Evolutionary conservation across 2,888 invertebrate species (phyloP).

Genomic region (Eilema sororculum): DNA sequence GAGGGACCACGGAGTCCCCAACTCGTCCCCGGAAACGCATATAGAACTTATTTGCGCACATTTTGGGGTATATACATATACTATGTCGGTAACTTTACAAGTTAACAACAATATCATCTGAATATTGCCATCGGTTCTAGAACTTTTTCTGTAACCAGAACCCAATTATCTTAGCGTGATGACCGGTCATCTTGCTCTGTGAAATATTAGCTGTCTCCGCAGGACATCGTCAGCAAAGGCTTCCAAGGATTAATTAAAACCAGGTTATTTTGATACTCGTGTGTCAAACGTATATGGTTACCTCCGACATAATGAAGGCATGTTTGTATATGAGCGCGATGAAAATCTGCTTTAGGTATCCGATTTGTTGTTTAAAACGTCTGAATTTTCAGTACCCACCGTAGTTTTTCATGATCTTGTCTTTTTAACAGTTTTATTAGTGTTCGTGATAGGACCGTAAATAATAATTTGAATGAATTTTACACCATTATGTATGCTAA

Average conservation of each 20-base stretch:
- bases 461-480: no score
- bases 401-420: no score
- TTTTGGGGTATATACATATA: no score
- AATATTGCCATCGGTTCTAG: slow-evolving; percentile 49
- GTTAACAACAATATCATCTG: slow-evolving; percentile 14
- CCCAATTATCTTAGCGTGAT: slow-evolving; percentile 70
- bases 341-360: slow-evolving; percentile 30
- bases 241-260: slow-evolving; percentile 74
- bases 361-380: slow-evolving; percentile 40
- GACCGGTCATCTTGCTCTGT: slow-evolving; percentile 72
- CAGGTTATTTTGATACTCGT: slow-evolving; percentile 72
- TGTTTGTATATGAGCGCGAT: slow-evolving; percentile 61
- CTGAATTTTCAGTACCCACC: neutral
- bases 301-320: slow-evolving; percentile 69
- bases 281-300: slow-evolving; percentile 76
- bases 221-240: slow-evolving; percentile 61
- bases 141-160: slow-evolving; percentile 68
- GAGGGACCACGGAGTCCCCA: no score
- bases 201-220: slow-evolving; percentile 68
- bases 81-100: no score
- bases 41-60: no score
- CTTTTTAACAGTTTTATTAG: neutral
- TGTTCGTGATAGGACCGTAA: no score
- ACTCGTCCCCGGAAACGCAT: no score
- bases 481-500: no score